Evolutionary conservation across 1,140 invertebrate genomes (phyloP).

Genomic region (Arctopsyche grandis): DNA sequence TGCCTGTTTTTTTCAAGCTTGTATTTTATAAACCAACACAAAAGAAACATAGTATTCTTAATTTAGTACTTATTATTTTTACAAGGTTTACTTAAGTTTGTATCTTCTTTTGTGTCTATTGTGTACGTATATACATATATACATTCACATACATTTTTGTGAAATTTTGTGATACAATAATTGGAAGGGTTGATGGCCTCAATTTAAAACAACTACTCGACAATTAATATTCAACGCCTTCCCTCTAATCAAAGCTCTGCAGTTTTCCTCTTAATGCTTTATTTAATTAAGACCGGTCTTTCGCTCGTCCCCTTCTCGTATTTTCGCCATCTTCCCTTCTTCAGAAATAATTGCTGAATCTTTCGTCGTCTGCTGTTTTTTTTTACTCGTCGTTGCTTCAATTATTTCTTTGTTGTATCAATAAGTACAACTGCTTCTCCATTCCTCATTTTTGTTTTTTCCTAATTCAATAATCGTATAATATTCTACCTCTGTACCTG

Average conservation of each 20-base stretch:
- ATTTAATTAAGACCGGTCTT: conserved; percentile 53
- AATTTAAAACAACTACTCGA: conserved; percentile 32
- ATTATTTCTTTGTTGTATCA: not conserved
- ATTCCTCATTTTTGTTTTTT: too few relatives aligned
- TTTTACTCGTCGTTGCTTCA: not conserved
- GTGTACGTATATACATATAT: too few relatives aligned
- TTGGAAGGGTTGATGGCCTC: conserved; percentile 12
- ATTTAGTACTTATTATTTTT: too few relatives aligned
- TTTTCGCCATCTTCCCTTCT: conserved; percentile 23
- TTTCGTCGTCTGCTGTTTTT: not conserved
- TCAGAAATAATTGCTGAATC: conserved; percentile 22
- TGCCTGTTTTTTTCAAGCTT: too few relatives aligned
- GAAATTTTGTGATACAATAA: conserved; percentile 3
- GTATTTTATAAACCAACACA: too few relatives aligned
- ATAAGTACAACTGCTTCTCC: too few relatives aligned
- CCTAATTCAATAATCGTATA: too few relatives aligned
- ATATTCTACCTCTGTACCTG: not conserved
- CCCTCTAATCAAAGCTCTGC: conserved; percentile 45
- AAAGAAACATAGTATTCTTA: too few relatives aligned
- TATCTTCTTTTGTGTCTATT: too few relatives aligned
- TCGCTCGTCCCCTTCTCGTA: not conserved
- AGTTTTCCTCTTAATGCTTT: conserved; percentile 47
- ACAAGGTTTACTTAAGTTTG: too few relatives aligned
- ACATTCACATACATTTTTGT: too few relatives aligned
- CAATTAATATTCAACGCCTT: conserved; percentile 48